A percentile compares a stretch with the other conserved stretches of the same genome.
Conservation (phyloP, 2,888 invertebrate genomes). For the Troglohyphantes excavatus region DNA sequence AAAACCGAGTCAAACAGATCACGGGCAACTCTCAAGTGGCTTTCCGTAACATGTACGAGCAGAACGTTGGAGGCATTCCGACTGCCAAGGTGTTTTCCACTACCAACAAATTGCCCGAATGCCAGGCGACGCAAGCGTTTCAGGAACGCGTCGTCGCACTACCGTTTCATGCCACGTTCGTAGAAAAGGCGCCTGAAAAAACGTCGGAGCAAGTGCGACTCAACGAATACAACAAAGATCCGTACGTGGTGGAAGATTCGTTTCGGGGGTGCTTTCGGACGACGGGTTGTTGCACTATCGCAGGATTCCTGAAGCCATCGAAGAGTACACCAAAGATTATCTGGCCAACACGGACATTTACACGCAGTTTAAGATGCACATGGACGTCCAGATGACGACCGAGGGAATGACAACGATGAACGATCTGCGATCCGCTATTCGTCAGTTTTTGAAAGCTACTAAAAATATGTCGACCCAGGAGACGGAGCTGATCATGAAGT, state of each 20-base stretch:
- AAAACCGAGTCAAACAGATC: constrained; percentile 49
- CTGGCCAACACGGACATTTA: constrained; percentile 14
- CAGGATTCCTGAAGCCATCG: not conserved
- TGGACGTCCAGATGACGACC: not conserved
- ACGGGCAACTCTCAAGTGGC: constrained; percentile 27
- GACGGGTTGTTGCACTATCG: constrained; percentile 16
- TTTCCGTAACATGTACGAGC: constrained; percentile 44
- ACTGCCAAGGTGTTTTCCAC: constrained; percentile 31
- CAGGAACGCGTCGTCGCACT: constrained; percentile 33
- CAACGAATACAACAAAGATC: not conserved
- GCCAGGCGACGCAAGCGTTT: constrained; percentile 22
- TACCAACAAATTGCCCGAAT: constrained; percentile 39
- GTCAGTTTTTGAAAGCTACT: not conserved
- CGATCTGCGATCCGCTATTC: not conserved
- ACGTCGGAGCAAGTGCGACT: constrained; percentile 28
- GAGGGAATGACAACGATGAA: constrained; percentile 11
- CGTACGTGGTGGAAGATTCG: constrained; percentile 1
- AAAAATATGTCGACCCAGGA: not conserved
- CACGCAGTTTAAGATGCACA: constrained; percentile 7
- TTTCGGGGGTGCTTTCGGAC: not conserved
- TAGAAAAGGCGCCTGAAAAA: not conserved
- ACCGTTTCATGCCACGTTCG: constrained; percentile 25
- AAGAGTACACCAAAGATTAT: not conserved
- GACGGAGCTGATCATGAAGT: not conserved
- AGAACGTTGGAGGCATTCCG: not conserved